phyloP scores from a whole-genome alignment of 2,797 vertebrate species.

The Tragopan temminckii region DNA sequence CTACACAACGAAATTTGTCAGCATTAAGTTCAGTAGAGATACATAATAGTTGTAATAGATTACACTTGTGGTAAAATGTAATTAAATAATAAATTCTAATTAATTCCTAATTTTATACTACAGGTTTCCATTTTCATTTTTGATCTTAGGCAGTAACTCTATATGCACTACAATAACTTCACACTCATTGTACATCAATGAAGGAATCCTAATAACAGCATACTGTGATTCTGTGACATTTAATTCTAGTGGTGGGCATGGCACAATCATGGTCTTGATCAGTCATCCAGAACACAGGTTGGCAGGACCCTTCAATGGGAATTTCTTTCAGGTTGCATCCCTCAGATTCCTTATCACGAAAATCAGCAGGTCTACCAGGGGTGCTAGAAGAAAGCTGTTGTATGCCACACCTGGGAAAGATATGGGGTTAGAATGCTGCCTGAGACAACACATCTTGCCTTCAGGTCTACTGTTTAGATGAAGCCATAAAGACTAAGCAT shows the following conservation, averaged over 20 bases:
- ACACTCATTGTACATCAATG: neutral
- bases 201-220: neutral
- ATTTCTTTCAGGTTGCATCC: neutral
- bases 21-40: neutral
- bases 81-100: constrained; percentile 11
- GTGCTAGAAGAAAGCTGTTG: neutral
- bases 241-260: neutral
- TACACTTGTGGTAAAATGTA: neutral
- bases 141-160: neutral
- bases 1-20: neutral
- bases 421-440: neutral
- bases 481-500: neutral
- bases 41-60: neutral
- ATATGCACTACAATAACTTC: neutral
- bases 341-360: neutral
- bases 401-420: neutral
- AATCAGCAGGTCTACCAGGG: neutral
- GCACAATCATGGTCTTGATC: neutral
- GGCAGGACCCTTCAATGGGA: neutral
- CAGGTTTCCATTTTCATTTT: neutral
- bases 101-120: neutral
- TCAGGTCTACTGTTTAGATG: neutral
- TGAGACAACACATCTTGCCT: neutral
- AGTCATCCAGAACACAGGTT: neutral
- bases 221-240: neutral